A percentile compares a stretch with the other conserved stretches of the same genome.
phyloP scores from a whole-genome alignment of 2,888 invertebrate species.

The Meghimatium bilineatum region DNA sequence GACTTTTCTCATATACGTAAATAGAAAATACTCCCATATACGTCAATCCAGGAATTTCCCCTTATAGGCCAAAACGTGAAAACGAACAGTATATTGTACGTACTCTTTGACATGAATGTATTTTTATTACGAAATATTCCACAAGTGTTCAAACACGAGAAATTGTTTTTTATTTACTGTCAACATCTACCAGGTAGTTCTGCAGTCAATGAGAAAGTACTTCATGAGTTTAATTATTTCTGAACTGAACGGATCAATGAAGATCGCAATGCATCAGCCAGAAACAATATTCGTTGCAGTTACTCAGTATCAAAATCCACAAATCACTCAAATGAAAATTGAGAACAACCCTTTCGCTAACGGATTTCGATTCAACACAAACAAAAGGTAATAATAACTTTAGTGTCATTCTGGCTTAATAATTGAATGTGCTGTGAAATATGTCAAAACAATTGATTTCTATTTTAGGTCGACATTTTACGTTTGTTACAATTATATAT shows the following conservation, averaged over 20 bases:
- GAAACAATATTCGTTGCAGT: slow-evolving; percentile 63
- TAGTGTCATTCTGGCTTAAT: background rate
- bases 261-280: slow-evolving; percentile 54
- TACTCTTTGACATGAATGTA: too few relatives aligned
- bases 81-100: too few relatives aligned
- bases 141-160: background rate
- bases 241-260: slow-evolving; percentile 46
- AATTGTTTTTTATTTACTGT: background rate
- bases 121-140: too few relatives aligned
- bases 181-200: slow-evolving; percentile 54
- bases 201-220: slow-evolving; percentile 66
- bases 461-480: too few relatives aligned
- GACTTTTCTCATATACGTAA: too few relatives aligned
- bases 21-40: too few relatives aligned
- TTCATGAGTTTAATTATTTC: slow-evolving; percentile 53
- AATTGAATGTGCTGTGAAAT: too few relatives aligned
- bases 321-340: slow-evolving; percentile 63
- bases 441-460: too few relatives aligned
- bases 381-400: background rate
- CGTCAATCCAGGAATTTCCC: too few relatives aligned
- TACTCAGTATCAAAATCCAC: slow-evolving; percentile 63
- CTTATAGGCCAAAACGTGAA: too few relatives aligned
- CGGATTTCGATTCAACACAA: slow-evolving; percentile 57
- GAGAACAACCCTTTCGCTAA: slow-evolving; percentile 66
- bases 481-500: too few relatives aligned